Evolutionary conservation across 2,888 invertebrate species (phyloP), one percentile per base, ranked within the genome.

Genomic region (Trilocha varians): DNA sequence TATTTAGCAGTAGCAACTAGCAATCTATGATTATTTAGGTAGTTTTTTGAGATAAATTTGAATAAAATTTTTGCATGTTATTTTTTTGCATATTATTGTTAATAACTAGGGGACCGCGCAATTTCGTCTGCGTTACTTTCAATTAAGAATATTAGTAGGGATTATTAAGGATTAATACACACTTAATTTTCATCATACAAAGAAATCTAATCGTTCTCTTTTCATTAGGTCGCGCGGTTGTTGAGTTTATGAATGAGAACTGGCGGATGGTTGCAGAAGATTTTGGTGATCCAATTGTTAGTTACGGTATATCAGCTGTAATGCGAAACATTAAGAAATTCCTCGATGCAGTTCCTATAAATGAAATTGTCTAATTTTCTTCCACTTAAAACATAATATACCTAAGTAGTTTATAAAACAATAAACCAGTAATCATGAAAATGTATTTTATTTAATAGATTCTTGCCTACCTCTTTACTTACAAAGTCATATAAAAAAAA

Each of bases 231-330:
- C 54, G 63, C 43, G 47, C 60, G 15, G 56, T 76, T 8, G 41
- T 79, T 11, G 56, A 65, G 2, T 78, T 78, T 43, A 69, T 78
- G 65, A 78, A 78, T 43, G 48, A 49, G 36, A 74, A 78, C 48
- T 79, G 78, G 76, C 59, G 47, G 6, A 45, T 70, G 54, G 61
- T 78, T 1, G 73, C 73, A 5, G 67, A 76, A 13, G 74, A 78
- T 46, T 76, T 78, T 32, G 78, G 78, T 3, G 62, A 63, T 13
- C 78, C 77, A 0, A 57, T 79, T 17, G 63, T 79, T 0, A 63
- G 76, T 4, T 74, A 49, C 36, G 76, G 71, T 9, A 53, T 67
- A 0, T 44, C 49, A 1, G 51, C 59, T 2, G 55, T 76, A 2
- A 49, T 71, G 41, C 57, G 48, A 13, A 76, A 69, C 38, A 16